Evolutionary conservation across 2,888 invertebrate genomes (phyloP).

Genomic region (Ligdia adustata): DNA sequence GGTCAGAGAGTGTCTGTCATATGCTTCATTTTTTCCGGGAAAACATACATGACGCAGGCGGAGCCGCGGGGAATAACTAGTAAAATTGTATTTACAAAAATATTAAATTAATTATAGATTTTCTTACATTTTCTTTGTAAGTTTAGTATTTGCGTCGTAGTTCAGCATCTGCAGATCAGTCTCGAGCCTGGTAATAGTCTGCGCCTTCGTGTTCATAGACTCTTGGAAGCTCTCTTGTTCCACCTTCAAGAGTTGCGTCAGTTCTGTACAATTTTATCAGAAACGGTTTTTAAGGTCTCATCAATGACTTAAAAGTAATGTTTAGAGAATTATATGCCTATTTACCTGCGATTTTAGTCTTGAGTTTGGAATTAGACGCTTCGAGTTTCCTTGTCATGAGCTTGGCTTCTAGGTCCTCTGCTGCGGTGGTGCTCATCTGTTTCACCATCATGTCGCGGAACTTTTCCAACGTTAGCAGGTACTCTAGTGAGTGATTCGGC

Average conservation of each 20-base stretch:
- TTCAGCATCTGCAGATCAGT: slow-evolving; percentile 45
- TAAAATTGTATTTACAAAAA: background rate
- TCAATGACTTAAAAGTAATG: background rate
- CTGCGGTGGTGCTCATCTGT: slow-evolving; percentile 73
- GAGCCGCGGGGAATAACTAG: too few relatives aligned
- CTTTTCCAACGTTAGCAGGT: slow-evolving; percentile 59
- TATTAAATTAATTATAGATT: too few relatives aligned
- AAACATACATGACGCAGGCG: too few relatives aligned
- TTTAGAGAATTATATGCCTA: background rate
- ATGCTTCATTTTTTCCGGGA: too few relatives aligned
- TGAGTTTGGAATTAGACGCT: slow-evolving; percentile 64
- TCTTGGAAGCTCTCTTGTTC: slow-evolving; percentile 57
- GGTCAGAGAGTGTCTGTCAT: too few relatives aligned
- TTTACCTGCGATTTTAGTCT: slow-evolving; percentile 65
- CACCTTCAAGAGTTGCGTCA: slow-evolving; percentile 47
- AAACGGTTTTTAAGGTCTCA: too few relatives aligned
- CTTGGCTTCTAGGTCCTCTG: slow-evolving; percentile 72
- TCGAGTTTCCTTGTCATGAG: slow-evolving; percentile 69
- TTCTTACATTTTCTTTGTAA: slow-evolving; percentile 59
- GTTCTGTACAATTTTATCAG: too few relatives aligned
- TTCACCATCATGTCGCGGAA: slow-evolving; percentile 65
- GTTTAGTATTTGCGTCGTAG: slow-evolving; percentile 43
- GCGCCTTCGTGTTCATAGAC: slow-evolving; percentile 53
- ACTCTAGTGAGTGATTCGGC: slow-evolving; percentile 48
- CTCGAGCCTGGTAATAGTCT: slow-evolving; percentile 54